A percentile compares a stretch with the other conserved stretches of the same genome.
These are phyloP conservation scores for Crocodylus rhombifer DNA, from an alignment of 2,797 vertebrate genomes.

Conservation along the genomic window DNA sequence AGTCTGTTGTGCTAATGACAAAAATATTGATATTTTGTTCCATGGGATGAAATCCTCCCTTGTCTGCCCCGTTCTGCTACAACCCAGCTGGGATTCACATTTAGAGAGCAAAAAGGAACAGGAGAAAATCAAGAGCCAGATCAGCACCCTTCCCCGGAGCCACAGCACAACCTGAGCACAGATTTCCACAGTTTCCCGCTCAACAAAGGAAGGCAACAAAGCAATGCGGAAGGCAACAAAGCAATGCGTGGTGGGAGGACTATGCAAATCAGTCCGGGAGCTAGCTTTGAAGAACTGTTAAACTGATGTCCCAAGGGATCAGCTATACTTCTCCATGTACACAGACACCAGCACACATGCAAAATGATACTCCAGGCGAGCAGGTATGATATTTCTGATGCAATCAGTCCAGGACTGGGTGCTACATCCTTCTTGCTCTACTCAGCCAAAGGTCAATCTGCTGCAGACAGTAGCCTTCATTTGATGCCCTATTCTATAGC, in stretches of 20 bases:
- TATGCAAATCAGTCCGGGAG: conserved; percentile 25
- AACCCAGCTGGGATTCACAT: conserved; percentile 40
- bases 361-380: accelerated
- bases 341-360: neutral
- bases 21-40: conserved; percentile 29
- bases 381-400: conserved; percentile 53
- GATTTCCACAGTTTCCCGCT: conserved; percentile 32
- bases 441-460: conserved; percentile 30
- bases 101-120: conserved; percentile 27
- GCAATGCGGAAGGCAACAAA: neutral
- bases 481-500: conserved; percentile 23
- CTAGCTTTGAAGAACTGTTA: conserved; percentile 13
- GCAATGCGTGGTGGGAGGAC: neutral
- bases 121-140: neutral
- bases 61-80: conserved; percentile 30
- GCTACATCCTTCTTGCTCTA: neutral
- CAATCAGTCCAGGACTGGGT: conserved; percentile 21
- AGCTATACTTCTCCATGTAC: conserved; percentile 9
- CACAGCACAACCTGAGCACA: neutral
- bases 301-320: neutral
- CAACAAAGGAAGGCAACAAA: conserved; percentile 10
- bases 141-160: conserved; percentile 20
- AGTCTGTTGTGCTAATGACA: conserved; percentile 61
- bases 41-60: conserved; percentile 5
- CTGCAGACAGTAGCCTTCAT: conserved; percentile 35